A percentile compares a stretch with the other conserved stretches of the same genome.
Evolutionary conservation across 2,888 invertebrate species (phyloP).

Genomic region (Argyresthia goedartella): DNA sequence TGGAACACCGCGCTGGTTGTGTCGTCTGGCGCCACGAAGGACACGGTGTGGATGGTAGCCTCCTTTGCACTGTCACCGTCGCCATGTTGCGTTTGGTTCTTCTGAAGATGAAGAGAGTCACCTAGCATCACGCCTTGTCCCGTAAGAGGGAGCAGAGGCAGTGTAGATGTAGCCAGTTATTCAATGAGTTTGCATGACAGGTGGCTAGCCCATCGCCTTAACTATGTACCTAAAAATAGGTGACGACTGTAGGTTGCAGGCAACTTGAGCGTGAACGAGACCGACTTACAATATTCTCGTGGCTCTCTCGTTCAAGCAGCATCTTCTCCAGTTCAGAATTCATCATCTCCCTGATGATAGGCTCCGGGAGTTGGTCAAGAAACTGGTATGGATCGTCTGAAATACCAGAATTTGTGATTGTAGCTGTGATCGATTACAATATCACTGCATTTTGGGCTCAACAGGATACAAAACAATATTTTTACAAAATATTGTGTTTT

Average conservation of each 20-base stretch:
- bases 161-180: neutral
- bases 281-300: neutral
- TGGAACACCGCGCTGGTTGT: conserved; percentile 31
- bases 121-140: too few species aligned
- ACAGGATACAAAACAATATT: neutral
- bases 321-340: conserved; percentile 24
- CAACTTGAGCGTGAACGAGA: too few species aligned
- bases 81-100: neutral
- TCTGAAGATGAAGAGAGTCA: too few species aligned
- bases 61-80: conserved; percentile 10
- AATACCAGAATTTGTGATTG: conserved; percentile 3
- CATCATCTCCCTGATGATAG: conserved; percentile 38
- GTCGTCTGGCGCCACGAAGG: conserved; percentile 24
- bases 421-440: neutral
- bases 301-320: neutral
- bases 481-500: neutral
- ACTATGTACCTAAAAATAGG: neutral
- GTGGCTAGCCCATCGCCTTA: neutral
- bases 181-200: neutral
- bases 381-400: conserved; percentile 58
- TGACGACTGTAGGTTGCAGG: too few species aligned
- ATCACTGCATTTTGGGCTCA: neutral
- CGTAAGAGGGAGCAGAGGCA: too few species aligned
- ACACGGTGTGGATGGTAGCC: conserved; percentile 17
- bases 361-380: conserved; percentile 42